phyloP scores from a whole-genome alignment of 23 tunicate species.

The Diplosoma virens region DNA sequence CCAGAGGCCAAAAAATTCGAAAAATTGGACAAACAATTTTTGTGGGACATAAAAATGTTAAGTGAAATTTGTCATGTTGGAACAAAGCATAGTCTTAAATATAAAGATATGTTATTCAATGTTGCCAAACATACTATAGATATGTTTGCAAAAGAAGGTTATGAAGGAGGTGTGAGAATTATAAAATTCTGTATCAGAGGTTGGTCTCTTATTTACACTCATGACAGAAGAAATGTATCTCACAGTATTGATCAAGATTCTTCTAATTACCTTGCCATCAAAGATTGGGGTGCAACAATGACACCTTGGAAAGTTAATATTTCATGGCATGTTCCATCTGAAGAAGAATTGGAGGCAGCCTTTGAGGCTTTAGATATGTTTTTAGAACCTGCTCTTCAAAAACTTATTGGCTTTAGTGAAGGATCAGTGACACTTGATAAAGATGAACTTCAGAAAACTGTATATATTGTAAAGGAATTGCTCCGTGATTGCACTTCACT shows the following conservation, averaged over 20 bases:
- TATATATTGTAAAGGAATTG: conserved; percentile 33
- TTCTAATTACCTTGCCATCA: conserved; percentile 36
- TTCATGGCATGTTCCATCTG: conserved; percentile 73
- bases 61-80: conserved; percentile 48
- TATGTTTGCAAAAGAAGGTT: conserved; percentile 61
- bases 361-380: conserved; percentile 51
- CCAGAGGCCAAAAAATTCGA: conserved; percentile 54
- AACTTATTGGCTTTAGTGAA: conserved; percentile 18
- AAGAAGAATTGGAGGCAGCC: conserved; percentile 57
- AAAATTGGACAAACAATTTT: conserved; percentile 74
- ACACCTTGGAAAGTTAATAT: conserved; percentile 45
- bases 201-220: conserved; percentile 35
- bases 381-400: conserved; percentile 42
- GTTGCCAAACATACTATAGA: conserved; percentile 30
- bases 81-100: conserved; percentile 29
- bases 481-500: conserved; percentile 4
- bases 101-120: conserved; percentile 44
- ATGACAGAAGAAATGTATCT: conserved; percentile 44
- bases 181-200: conserved; percentile 34
- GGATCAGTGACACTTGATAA: conserved; percentile 42
- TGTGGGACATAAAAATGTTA: conserved; percentile 76
- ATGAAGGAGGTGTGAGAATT: conserved; percentile 38
- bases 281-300: conserved; percentile 79
- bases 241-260: conserved; percentile 34
- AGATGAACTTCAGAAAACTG: conserved; percentile 54